Conservation (phyloP, 1,140 invertebrate species). For the Papilio dardanus region DNA sequence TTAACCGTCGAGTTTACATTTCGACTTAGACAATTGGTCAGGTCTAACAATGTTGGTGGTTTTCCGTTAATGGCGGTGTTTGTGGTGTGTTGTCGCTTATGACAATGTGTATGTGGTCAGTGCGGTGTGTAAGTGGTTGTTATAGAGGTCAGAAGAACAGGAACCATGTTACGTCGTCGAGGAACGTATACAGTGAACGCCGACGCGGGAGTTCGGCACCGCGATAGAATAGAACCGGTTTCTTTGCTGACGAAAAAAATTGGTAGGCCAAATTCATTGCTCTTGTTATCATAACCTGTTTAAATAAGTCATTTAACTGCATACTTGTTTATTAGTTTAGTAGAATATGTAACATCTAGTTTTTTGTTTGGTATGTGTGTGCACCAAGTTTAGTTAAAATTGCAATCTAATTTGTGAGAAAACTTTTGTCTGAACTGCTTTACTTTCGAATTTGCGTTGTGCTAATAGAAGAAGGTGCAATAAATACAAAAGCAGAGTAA, state of each 20-base stretch:
- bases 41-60: slow-evolving; percentile 37
- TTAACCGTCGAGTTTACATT: slow-evolving; percentile 46
- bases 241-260: slow-evolving; percentile 55
- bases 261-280: slow-evolving; percentile 48
- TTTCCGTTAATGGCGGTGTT: slow-evolving; percentile 8
- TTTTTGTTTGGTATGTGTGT: background rate
- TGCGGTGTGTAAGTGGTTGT: slow-evolving; percentile 45
- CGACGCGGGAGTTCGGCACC: slow-evolving; percentile 55
- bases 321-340: slow-evolving; percentile 1
- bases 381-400: background rate
- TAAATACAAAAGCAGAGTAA: background rate
- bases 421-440: background rate
- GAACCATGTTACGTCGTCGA: slow-evolving; percentile 69
- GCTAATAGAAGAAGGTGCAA: background rate
- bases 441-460: slow-evolving; percentile 5
- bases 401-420: background rate
- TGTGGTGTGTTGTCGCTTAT: background rate
- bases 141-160: slow-evolving; percentile 45
- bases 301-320: background rate
- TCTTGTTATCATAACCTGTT: slow-evolving; percentile 21
- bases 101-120: slow-evolving; percentile 46
- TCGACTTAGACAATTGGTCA: slow-evolving; percentile 53
- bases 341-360: background rate
- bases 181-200: slow-evolving; percentile 74
- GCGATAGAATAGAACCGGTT: slow-evolving; percentile 51